A percentile compares a stretch with the other conserved stretches of the same genome.
Evolutionary conservation across 2,888 invertebrate species (phyloP).

Genomic region (Ctena decussata): DNA sequence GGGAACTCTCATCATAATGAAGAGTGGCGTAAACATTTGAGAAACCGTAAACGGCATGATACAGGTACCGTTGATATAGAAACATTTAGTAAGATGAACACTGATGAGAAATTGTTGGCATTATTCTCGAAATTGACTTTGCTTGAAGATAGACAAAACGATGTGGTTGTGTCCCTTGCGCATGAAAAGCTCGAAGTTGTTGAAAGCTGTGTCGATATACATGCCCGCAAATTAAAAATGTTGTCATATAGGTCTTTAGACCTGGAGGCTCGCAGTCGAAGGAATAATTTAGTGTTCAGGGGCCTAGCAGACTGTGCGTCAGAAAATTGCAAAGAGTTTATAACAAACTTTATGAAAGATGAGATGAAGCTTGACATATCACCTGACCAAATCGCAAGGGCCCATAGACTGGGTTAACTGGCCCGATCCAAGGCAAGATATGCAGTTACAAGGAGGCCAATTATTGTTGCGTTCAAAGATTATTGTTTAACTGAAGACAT

Average conservation of each 20-base stretch:
- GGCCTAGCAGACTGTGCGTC: not conserved
- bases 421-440: not conserved
- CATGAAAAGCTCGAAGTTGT: not conserved
- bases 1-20: not conserved
- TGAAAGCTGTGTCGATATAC: not conserved
- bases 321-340: not conserved
- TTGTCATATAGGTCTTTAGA: not conserved
- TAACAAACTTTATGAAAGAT: not conserved
- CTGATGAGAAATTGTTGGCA: not conserved
- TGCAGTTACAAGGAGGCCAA: not conserved
- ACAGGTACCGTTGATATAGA: not conserved
- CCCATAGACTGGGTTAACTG: not conserved
- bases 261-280: not conserved
- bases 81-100: not conserved
- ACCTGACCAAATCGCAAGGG: not conserved
- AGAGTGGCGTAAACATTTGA: not conserved
- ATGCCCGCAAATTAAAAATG: not conserved
- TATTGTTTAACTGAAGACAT: not conserved
- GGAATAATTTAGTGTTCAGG: not conserved
- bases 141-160: not conserved
- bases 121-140: not conserved
- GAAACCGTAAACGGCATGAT: not conserved
- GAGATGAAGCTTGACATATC: not conserved
- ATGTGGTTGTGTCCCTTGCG: not conserved
- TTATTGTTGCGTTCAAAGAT: not conserved